Percentiles rank a stretch among this genome's conserved stretches.
Conservation (phyloP, 1,140 invertebrate species). For the Zelostemma sp. region DNA sequence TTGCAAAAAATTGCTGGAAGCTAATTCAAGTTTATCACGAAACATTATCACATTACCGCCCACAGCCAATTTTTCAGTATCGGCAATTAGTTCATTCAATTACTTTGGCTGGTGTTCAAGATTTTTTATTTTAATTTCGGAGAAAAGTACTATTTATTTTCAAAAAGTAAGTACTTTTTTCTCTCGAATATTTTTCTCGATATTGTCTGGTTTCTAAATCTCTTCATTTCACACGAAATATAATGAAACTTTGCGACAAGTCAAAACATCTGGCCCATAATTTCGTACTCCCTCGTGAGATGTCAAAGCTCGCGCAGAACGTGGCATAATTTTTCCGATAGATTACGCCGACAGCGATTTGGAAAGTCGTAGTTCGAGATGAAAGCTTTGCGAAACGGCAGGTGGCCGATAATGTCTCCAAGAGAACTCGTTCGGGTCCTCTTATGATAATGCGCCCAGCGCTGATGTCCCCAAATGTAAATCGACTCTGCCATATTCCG, state of each 20-base stretch:
- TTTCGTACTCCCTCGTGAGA: background rate
- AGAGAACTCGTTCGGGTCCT: slow-evolving; percentile 46
- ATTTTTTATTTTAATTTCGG: too few relatives aligned
- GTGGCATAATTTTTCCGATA: slow-evolving; percentile 32
- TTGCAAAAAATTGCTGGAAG: too few relatives aligned
- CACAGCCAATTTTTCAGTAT: too few relatives aligned
- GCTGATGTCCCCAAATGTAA: slow-evolving; percentile 57
- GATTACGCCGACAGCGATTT: slow-evolving; percentile 31
- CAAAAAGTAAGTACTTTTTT: background rate
- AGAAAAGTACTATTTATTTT: too few relatives aligned
- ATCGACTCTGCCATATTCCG: slow-evolving; percentile 39
- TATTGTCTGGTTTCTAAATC: too few relatives aligned
- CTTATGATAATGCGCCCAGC: slow-evolving; percentile 56
- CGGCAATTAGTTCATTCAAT: too few relatives aligned
- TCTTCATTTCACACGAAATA: too few relatives aligned
- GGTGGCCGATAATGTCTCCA: slow-evolving; percentile 56
- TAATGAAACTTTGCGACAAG: background rate
- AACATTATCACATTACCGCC: too few relatives aligned
- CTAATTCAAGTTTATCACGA: too few relatives aligned
- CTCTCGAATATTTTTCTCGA: too few relatives aligned
- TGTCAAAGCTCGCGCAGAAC: slow-evolving; percentile 3
- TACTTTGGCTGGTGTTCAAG: too few relatives aligned
- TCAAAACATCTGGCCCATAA: slow-evolving; percentile 2
- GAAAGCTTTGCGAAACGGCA: slow-evolving; percentile 52
- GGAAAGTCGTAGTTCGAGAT: slow-evolving; percentile 33